Evolutionary conservation across 2,797 vertebrate genomes (phyloP).

Genomic region (Eleutherodactylus coqui): DNA sequence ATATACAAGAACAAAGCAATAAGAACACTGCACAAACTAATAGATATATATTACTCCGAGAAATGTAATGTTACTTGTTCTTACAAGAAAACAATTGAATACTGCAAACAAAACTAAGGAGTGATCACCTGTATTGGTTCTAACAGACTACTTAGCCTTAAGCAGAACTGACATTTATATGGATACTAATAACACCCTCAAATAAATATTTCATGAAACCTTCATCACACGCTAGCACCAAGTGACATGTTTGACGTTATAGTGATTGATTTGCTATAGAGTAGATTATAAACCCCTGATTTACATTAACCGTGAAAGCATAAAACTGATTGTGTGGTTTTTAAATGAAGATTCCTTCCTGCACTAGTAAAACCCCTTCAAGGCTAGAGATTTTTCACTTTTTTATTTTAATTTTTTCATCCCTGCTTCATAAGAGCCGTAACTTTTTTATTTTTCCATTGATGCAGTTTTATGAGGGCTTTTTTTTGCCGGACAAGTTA

Average conservation of each 20-base stretch:
- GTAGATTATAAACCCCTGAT: neutral
- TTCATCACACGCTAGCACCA: neutral
- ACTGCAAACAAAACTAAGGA: neutral
- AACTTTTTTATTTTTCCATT: too few relatives aligned
- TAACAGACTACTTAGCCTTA: neutral
- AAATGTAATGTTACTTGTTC: neutral
- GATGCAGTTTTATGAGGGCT: too few relatives aligned
- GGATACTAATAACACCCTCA: neutral
- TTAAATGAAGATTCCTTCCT: too few relatives aligned
- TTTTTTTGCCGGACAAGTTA: too few relatives aligned
- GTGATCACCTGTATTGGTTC: too few relatives aligned
- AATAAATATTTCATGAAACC: neutral
- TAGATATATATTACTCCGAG: neutral
- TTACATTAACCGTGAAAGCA: neutral
- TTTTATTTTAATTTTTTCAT: too few relatives aligned
- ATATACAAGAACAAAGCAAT: conserved; percentile 16
- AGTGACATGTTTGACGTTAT: neutral
- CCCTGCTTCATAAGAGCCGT: too few relatives aligned
- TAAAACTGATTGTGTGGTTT: neutral
- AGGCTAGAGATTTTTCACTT: too few relatives aligned
- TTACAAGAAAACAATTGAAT: conserved; percentile 17
- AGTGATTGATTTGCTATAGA: neutral
- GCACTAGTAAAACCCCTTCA: too few relatives aligned
- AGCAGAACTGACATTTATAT: neutral
- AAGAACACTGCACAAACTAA: conserved; percentile 14